phyloP scores from a whole-genome alignment of 2,888 invertebrate species.

The Xanthorhoe spadicearia region DNA sequence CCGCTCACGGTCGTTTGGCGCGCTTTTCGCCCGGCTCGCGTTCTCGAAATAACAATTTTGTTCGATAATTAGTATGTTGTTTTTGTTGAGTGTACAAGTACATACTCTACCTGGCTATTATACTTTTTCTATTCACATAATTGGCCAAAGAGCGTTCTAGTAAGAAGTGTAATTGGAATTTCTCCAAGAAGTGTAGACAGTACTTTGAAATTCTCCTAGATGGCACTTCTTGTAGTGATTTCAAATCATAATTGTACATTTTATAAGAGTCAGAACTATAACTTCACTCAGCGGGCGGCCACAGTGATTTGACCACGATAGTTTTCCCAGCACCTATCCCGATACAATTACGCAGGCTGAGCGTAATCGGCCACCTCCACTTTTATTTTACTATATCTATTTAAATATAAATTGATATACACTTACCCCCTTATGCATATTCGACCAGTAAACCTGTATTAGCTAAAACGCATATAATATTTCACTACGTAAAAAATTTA shows the following conservation, averaged over 20 bases:
- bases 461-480: too few species aligned
- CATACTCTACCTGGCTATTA: conserved; percentile 12
- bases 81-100: conserved; percentile 23
- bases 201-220: conserved; percentile 6
- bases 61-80: conserved; percentile 61
- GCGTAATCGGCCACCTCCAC: too few species aligned
- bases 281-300: not conserved
- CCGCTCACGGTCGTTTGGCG: conserved; percentile 78
- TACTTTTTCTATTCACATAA: conserved; percentile 14
- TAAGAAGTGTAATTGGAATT: conserved; percentile 24
- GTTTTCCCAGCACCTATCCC: not conserved
- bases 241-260: not conserved
- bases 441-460: too few species aligned
- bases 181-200: not conserved
- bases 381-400: too few species aligned
- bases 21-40: conserved; percentile 64
- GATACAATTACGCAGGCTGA: not conserved
- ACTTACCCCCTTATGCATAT: too few species aligned
- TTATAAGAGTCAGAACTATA: not conserved
- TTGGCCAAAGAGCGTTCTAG: conserved; percentile 31
- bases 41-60: conserved; percentile 62
- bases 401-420: too few species aligned
- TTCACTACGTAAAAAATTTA: too few species aligned
- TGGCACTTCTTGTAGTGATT: conserved; percentile 9
- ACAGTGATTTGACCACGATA: too few species aligned